Evolutionary conservation across 2,113 vertebrate genomes (phyloP), one percentile per base, ranked within the genome.

Genomic region (Melanocharis versteri): DNA sequence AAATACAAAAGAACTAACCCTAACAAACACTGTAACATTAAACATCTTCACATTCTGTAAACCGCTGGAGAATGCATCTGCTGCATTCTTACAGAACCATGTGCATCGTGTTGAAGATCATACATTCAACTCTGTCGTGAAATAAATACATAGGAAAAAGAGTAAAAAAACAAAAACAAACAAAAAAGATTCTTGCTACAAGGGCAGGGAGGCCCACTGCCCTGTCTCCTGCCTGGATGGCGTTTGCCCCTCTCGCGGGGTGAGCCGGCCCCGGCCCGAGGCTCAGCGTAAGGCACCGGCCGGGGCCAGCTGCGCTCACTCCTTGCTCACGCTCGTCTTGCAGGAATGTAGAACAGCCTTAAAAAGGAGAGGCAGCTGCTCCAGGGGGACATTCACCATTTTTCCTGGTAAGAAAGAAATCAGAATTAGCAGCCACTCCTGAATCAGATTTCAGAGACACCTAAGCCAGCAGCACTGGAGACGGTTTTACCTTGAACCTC

Each of bases 41-140:
- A 98, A 99, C 98, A 98, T 98, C 98, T 98, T 98, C 98, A 99
- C 98, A 99, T 98, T 99, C 98, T 99, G 99, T 99, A 99, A 99
- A 99, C 99, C 96, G 98, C 98, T 98, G 98, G 98, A 98, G 98
- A 98, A 98, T 98, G 98, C 98, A 98, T 98, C 97, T 97, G 98
- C 98, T 98, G 98, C 99, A 99, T 99, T 98, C 98, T 97, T 98
- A 99, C 98, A 99, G 98, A 99, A 99, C 98, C 98, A 98, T 98
- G 98, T 99, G 99, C 99, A 99, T 98, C 97, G 98, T 98, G 99
- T 99, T 99, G 99, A 99, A 99, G 99, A 99, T 99, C 98, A 99
- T 99, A 99, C 99, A 99, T 99, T 99, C 99, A 99, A 99, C 99
- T 99, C 99, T 99, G 99, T 99, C 99, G 98, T 99, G 99, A 99